Percentiles rank a stretch among this genome's conserved stretches.
phyloP scores from a whole-genome alignment of 2,113 vertebrate genomes.

The Probosciger aterrimus region DNA sequence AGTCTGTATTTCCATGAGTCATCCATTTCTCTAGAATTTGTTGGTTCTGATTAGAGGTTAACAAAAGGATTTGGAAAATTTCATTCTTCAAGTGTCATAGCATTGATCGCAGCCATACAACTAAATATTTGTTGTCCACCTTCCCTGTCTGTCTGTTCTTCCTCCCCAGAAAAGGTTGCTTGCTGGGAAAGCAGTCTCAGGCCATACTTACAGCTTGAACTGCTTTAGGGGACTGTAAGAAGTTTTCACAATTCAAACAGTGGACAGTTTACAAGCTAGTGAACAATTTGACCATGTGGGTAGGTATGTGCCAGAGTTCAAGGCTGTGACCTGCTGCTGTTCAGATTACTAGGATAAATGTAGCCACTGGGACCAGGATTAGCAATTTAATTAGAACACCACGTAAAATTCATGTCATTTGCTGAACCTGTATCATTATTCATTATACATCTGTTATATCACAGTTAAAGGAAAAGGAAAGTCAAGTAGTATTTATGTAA shows the following conservation, averaged over 20 bases:
- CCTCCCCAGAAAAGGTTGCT: background rate
- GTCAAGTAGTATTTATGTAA: background rate
- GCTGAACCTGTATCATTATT: background rate
- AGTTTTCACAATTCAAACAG: background rate
- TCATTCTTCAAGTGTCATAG: background rate
- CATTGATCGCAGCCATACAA: background rate
- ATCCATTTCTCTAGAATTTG: background rate
- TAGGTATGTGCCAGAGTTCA: background rate
- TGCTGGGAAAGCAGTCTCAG: background rate
- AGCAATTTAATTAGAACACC: background rate
- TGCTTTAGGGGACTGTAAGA: background rate
- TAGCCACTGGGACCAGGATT: background rate
- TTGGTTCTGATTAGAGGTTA: background rate
- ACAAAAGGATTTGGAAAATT: background rate
- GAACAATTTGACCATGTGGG: background rate
- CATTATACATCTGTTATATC: background rate
- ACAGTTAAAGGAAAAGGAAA: background rate
- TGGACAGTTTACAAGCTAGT: background rate
- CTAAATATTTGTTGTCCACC: background rate
- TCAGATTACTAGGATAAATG: background rate
- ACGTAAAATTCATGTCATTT: background rate
- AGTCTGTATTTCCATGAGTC: background rate
- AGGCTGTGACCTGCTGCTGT: background rate
- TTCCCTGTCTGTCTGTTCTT: background rate
- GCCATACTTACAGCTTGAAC: background rate